A percentile compares a stretch with the other conserved stretches of the same genome.
phyloP scores from a whole-genome alignment of 2,113 vertebrate genomes.

The Dicerorhinus sumatrensis region DNA sequence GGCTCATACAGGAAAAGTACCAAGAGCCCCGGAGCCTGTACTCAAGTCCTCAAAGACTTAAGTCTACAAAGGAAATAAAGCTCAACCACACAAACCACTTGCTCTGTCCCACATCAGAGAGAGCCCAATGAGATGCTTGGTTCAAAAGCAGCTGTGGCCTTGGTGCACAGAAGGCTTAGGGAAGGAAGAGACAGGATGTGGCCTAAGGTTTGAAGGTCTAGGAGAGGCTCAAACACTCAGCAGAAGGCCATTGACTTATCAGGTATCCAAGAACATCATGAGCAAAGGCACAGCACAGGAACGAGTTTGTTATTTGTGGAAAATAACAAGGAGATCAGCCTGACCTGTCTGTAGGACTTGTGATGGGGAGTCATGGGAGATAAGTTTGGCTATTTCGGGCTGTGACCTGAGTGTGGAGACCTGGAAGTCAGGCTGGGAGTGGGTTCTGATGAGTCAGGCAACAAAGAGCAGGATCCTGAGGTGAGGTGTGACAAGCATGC shows the following conservation, averaged over 20 bases:
- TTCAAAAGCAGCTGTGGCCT: background rate
- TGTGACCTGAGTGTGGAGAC: constrained; percentile 40
- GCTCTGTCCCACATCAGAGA: background rate
- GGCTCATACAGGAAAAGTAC: background rate
- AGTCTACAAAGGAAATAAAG: background rate
- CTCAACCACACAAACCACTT: background rate
- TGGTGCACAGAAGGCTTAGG: background rate
- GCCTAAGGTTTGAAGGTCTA: background rate
- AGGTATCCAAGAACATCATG: background rate
- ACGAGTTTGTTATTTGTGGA: constrained; percentile 63
- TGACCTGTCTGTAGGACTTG: background rate
- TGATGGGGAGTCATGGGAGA: constrained; percentile 43
- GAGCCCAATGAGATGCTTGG: background rate
- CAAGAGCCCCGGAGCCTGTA: background rate
- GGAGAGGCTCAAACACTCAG: background rate
- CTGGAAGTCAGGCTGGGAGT: background rate
- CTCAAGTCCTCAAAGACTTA: constrained; percentile 19
- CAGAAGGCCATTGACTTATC: background rate
- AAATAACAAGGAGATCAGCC: constrained; percentile 31
- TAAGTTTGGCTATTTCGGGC: constrained; percentile 62
- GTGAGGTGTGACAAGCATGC: background rate
- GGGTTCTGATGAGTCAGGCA: background rate
- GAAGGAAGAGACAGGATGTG: background rate
- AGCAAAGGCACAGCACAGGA: constrained; percentile 24
- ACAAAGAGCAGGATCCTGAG: background rate